phyloP scores from a whole-genome alignment of 2,797 vertebrate genomes.

The Pangasius macronema region DNA sequence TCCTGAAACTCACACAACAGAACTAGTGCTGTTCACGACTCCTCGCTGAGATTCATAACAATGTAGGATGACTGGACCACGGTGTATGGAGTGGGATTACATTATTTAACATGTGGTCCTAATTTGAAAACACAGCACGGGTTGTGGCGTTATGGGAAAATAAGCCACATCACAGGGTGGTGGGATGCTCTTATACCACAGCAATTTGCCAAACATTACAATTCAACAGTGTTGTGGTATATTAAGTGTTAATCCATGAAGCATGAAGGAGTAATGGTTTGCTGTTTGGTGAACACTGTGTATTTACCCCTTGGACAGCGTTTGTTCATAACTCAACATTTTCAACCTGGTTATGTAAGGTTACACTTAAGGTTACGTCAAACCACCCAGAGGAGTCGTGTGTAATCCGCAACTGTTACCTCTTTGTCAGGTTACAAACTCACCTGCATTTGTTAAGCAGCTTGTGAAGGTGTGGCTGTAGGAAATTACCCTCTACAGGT shows the following conservation, averaged over 20 bases:
- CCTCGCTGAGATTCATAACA: neutral
- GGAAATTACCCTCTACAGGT: constrained; percentile 64
- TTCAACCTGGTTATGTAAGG: neutral
- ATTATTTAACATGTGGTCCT: neutral
- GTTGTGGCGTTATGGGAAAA: neutral
- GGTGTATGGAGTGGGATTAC: neutral
- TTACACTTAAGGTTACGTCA: neutral
- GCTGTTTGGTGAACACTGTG: neutral
- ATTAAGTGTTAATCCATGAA: neutral
- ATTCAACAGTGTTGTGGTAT: neutral
- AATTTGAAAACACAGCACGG: neutral
- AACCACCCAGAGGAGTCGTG: neutral
- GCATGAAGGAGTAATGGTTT: neutral
- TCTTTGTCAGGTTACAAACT: constrained; percentile 12
- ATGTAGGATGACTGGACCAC: neutral
- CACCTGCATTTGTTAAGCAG: constrained; percentile 52
- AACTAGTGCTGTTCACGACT: neutral
- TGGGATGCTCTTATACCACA: neutral
- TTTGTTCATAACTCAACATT: neutral
- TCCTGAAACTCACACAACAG: neutral
- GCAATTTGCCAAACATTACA: neutral
- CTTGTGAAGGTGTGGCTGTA: constrained; percentile 50
- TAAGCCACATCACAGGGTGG: neutral
- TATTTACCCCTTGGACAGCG: neutral
- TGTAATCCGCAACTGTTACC: neutral